These are phyloP conservation scores for Incurvaria masculella DNA, from an alignment of 2,888 invertebrate genomes.

Conservation along the genomic window DNA sequence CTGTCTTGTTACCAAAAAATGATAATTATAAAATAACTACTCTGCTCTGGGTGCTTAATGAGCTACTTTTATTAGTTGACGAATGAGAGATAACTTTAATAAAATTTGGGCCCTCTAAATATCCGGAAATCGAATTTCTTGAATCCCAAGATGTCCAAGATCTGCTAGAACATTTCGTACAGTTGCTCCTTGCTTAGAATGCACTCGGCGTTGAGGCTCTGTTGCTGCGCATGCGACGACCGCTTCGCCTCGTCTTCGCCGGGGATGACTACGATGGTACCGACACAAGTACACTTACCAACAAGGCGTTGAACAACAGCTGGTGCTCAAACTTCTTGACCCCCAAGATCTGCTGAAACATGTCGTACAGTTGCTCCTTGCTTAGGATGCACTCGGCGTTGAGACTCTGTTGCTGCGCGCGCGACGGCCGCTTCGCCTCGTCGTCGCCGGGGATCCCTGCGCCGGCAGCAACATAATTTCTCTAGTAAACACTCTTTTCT, in stretches of 20 bases:
- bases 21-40: too few species aligned
- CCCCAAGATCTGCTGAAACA: constrained; percentile 98
- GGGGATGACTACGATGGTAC: constrained; percentile 53
- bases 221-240: constrained; percentile 84
- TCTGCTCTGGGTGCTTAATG: too few species aligned
- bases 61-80: too few species aligned
- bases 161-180: constrained; percentile 99
- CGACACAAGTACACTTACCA: constrained; percentile 56
- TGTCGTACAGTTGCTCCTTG: constrained; percentile 99
- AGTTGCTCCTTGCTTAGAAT: constrained; percentile 98
- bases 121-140: constrained; percentile 99
- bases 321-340: constrained; percentile 99
- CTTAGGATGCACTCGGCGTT: constrained; percentile 94
- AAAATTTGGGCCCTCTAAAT: too few species aligned
- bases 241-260: constrained; percentile 87
- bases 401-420: constrained; percentile 84
- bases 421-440: constrained; percentile 80
- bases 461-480: constrained; percentile 27
- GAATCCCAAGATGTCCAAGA: constrained; percentile 84
- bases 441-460: constrained; percentile 73
- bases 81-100: too few species aligned
- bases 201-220: constrained; percentile 86
- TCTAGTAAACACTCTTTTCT: too few species aligned
- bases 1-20: too few species aligned
- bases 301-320: constrained; percentile 95